A percentile compares a stretch with the other conserved stretches of the same genome.
These are phyloP conservation scores for Morpho deidamia DNA, from an alignment of 2,888 invertebrate species.

Conservation along the genomic window DNA sequence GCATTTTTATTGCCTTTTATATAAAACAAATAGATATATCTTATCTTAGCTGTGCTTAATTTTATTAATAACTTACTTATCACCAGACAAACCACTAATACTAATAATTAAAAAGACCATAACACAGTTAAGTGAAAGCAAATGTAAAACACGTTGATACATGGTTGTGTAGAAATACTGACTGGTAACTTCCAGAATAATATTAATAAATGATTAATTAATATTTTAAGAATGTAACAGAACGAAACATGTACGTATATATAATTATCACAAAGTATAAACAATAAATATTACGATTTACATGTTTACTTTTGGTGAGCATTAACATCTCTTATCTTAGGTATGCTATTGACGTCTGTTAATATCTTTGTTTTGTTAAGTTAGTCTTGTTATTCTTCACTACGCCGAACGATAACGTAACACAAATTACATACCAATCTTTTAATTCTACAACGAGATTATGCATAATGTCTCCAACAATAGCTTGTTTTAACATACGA, in stretches of 20 bases:
- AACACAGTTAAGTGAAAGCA: conserved; percentile 21
- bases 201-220: conserved; percentile 18
- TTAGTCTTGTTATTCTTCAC: conserved; percentile 6
- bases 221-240: conserved; percentile 13
- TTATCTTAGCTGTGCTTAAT: background rate
- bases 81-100: conserved; percentile 27
- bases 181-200: conserved; percentile 10
- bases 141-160: conserved; percentile 19
- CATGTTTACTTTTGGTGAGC: conserved; percentile 35
- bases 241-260: conserved; percentile 3
- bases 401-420: conserved; percentile 5
- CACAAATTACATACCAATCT: background rate
- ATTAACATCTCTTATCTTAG: conserved; percentile 55
- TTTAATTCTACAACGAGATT: background rate
- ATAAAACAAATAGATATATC: background rate
- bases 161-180: conserved; percentile 16
- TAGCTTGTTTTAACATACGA: too few species aligned
- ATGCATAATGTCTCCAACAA: background rate
- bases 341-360: conserved; percentile 53
- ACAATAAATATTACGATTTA: conserved; percentile 15
- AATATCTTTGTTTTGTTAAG: conserved; percentile 8
- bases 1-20: background rate
- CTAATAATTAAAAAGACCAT: conserved; percentile 20
- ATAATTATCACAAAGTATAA: conserved; percentile 23
- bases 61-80: conserved; percentile 30